Evolutionary conservation across 2,888 invertebrate species (phyloP).

Genomic region (Phaonia tiefii): DNA sequence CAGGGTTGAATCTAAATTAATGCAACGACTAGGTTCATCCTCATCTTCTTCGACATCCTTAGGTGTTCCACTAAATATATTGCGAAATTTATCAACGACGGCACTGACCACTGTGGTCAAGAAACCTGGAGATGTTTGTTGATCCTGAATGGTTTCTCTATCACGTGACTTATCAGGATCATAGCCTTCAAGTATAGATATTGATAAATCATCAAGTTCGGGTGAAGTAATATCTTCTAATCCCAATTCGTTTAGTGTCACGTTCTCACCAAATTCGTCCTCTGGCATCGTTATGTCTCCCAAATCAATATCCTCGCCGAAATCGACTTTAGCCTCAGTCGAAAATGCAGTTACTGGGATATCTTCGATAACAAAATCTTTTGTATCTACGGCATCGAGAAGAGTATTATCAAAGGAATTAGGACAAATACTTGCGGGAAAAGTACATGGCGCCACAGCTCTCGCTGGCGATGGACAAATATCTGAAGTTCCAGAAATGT

Average conservation of each 20-base stretch:
- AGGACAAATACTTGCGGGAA: no score
- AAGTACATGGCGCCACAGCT: neutral
- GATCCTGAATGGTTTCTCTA: neutral
- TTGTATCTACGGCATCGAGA: constrained; percentile 12
- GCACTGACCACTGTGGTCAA: constrained; percentile 45
- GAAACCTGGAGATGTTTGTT: constrained; percentile 29
- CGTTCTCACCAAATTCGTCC: constrained; percentile 19
- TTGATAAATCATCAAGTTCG: constrained; percentile 47
- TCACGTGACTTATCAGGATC: constrained; percentile 42
- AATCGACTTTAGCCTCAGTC: neutral
- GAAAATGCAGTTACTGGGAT: constrained; percentile 3
- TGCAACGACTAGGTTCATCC: neutral
- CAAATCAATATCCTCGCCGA: neutral
- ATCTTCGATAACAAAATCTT: constrained; percentile 34
- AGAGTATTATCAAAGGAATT: constrained; percentile 13
- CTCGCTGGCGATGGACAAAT: neutral
- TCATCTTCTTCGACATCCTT: neutral
- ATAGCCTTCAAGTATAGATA: constrained; percentile 27
- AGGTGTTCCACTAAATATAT: constrained; percentile 39
- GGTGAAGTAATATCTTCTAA: constrained; percentile 47
- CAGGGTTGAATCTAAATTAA: constrained; percentile 47
- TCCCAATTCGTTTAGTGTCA: constrained; percentile 32
- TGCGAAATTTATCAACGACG: constrained; percentile 42
- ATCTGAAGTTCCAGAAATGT: neutral
- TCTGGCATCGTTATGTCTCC: constrained; percentile 40